Percentiles rank a stretch among this genome's conserved stretches.
These are phyloP conservation scores for Schizotus pectinicornis DNA, from an alignment of 2,888 invertebrate genomes.

Conservation along the genomic window DNA sequence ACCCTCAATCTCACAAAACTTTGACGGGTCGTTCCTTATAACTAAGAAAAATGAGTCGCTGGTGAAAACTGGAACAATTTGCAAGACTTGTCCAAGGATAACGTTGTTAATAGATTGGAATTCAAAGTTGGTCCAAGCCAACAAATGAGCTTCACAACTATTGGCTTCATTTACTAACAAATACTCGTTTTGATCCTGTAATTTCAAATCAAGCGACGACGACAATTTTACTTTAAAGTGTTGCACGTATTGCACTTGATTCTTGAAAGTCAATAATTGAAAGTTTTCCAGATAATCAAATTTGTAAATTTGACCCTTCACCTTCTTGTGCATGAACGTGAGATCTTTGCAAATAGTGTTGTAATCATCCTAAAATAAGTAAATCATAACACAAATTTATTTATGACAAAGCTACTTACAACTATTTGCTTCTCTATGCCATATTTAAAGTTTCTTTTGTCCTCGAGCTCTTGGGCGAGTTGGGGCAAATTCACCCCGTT, in stretches of 20 bases:
- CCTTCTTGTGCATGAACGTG: constrained; percentile 42
- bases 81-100: constrained; percentile 59
- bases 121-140: constrained; percentile 52
- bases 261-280: constrained; percentile 48
- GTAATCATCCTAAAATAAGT: constrained; percentile 50
- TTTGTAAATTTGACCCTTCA: constrained; percentile 57
- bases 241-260: constrained; percentile 46
- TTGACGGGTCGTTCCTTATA: constrained; percentile 8
- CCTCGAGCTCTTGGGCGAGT: constrained; percentile 45
- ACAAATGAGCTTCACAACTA: constrained; percentile 58
- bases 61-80: constrained; percentile 55
- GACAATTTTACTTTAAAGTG: constrained; percentile 46
- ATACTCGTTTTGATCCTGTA: constrained; percentile 46
- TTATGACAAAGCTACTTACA: constrained; percentile 38
- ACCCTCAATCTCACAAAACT: constrained; percentile 46
- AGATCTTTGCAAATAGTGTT: constrained; percentile 50
- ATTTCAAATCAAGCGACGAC: constrained; percentile 25
- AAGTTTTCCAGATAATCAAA: constrained; percentile 61
- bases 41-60: constrained; percentile 53
- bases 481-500: constrained; percentile 50
- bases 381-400: background rate
- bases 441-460: constrained; percentile 40
- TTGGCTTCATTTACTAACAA: constrained; percentile 55
- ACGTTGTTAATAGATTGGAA: constrained; percentile 49
- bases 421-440: constrained; percentile 42